Evolutionary conservation across 2,113 vertebrate species (phyloP).

Genomic region (Notothenia coriiceps): DNA sequence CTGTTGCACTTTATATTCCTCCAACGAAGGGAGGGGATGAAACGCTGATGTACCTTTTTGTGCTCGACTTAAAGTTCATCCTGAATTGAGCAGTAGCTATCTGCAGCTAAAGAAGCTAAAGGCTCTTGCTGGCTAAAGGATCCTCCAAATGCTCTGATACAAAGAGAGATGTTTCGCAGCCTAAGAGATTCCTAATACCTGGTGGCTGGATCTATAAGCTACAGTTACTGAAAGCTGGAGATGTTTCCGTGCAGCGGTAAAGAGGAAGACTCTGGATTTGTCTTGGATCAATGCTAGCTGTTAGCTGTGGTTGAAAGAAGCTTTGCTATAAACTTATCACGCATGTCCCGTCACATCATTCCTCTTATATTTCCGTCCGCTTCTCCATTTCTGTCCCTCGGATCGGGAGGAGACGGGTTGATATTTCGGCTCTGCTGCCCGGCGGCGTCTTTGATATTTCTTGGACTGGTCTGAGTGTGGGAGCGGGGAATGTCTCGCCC

Average conservation of each 20-base stretch:
- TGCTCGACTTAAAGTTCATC: slow-evolving; percentile 14
- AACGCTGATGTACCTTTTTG: slow-evolving; percentile 6
- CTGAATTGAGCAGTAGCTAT: slow-evolving; percentile 15
- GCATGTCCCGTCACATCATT: slow-evolving; percentile 25
- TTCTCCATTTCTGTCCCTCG: slow-evolving; percentile 35
- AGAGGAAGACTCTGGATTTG: slow-evolving; percentile 37
- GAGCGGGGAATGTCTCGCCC: slow-evolving; percentile 58
- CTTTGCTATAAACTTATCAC: slow-evolving; percentile 40
- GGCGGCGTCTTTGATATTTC: slow-evolving; percentile 38
- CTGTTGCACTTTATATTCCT: slow-evolving; percentile 3
- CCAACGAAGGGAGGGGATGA: not conserved
- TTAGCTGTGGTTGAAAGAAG: slow-evolving; percentile 52
- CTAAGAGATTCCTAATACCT: slow-evolving; percentile 45
- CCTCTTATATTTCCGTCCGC: slow-evolving; percentile 53
- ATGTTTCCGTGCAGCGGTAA: slow-evolving; percentile 34
- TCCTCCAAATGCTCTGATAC: slow-evolving; percentile 34
- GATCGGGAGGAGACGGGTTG: slow-evolving; percentile 41
- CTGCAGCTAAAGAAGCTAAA: slow-evolving; percentile 28
- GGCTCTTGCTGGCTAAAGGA: slow-evolving; percentile 18
- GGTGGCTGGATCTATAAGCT: slow-evolving; percentile 46
- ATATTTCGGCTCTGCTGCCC: slow-evolving; percentile 8
- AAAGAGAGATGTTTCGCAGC: slow-evolving; percentile 47
- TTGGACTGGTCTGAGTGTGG: slow-evolving; percentile 37
- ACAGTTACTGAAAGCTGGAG: slow-evolving; percentile 55
- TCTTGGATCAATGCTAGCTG: slow-evolving; percentile 44